Evolutionary conservation across 2,797 vertebrate genomes (phyloP), one percentile per base, ranked within the genome.

Genomic region (Petrocephalus schoutedeni): DNA sequence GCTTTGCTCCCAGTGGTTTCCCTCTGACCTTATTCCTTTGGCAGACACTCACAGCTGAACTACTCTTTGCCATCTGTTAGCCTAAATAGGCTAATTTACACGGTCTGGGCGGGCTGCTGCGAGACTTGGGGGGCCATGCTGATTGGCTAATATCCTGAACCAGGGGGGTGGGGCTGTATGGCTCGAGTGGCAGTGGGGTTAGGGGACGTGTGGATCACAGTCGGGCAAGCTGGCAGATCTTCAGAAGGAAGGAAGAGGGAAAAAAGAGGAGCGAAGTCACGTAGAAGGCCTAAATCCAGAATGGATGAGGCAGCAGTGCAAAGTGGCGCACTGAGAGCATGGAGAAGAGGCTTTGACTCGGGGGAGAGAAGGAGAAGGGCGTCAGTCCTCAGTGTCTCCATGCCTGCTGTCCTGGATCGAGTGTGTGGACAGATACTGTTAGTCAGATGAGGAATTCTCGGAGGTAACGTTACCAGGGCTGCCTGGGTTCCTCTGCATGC

Each of bases 221-320:
- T 89, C 82, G 86, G 90, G 87, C 89, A 88, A 89, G 88, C 89
- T 89, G 87, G 87, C 86, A 86, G 86, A 87, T 59, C 85, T 89
- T 59, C 80, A 36, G 88, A 87, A 86, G 87, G 86, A 89, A 87
- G 32, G 84, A 54, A 80, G 28, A 84, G 71, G 59, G 36, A 86
- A 89, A 89, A 88, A 89, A 91, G 86, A 89, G 89, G 77, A 67
- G 87, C 84, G 89, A 92, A 90, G 91, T 91, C 89, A 89, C 89
- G 88, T 91, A 89, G 87, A 91, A 89, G 91, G 90, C 82, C 90
- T 93, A 93, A 94, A 94, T 93, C 93, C 93, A 94, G 53, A 88
- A 91, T 91, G 85, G 89, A 92, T 92, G 92, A 94, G 90, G 90
- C 89, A 90, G 90, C 91, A 89, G 88, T 89, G 90, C 90, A 90